Evolutionary conservation across 2,113 vertebrate species (phyloP).

Genomic region (Microcebus jonahi): DNA sequence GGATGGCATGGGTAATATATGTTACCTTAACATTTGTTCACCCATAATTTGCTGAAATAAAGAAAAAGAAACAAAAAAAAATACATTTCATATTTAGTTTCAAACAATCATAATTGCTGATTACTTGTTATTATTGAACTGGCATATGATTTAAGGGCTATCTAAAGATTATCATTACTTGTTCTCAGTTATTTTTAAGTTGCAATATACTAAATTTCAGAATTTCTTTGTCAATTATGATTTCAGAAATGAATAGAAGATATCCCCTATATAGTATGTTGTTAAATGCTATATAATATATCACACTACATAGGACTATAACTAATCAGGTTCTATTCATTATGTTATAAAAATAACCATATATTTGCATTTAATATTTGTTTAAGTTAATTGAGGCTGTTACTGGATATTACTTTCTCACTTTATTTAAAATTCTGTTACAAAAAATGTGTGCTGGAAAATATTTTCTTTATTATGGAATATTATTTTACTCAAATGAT

Average conservation of each 20-base stretch:
- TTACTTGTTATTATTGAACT: neutral
- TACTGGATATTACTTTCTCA: neutral
- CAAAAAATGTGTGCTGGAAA: neutral
- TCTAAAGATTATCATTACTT: neutral
- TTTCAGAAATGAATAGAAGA: neutral
- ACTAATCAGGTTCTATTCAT: neutral
- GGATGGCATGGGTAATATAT: too few species aligned
- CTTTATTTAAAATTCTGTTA: neutral
- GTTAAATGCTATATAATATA: neutral
- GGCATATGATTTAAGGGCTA: neutral
- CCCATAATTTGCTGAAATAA: too few species aligned
- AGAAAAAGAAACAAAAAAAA: too few species aligned
- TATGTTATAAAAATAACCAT: neutral
- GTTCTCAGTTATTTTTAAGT: neutral
- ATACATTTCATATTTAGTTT: neutral
- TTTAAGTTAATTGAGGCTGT: neutral
- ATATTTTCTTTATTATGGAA: neutral
- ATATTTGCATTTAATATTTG: neutral
- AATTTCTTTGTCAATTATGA: neutral
- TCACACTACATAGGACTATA: neutral
- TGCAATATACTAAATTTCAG: neutral
- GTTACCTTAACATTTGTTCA: too few species aligned
- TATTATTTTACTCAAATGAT: neutral
- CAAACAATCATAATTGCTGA: neutral
- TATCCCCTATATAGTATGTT: neutral